phyloP scores from a whole-genome alignment of 2,113 vertebrate genomes.

The Chaenocephalus aceratus region DNA sequence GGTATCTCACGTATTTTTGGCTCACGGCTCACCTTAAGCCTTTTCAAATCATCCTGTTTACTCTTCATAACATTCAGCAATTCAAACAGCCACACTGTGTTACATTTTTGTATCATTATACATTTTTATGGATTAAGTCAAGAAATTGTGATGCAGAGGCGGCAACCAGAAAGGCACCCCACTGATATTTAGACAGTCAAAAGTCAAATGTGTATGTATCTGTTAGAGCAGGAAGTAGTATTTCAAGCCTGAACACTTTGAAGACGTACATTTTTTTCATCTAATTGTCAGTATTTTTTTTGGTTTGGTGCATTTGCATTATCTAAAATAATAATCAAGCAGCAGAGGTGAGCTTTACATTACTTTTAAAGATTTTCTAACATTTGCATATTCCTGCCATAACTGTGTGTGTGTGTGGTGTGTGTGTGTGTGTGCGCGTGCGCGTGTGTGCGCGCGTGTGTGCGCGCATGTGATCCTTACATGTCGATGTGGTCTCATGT shows the following conservation, averaged over 20 bases:
- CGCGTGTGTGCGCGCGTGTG: constrained; percentile 40
- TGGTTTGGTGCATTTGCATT: constrained; percentile 54
- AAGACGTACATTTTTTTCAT: constrained; percentile 33
- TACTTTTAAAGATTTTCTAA: constrained; percentile 61
- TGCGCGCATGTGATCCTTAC: neutral
- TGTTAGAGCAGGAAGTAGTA: constrained; percentile 28
- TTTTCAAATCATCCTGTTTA: constrained; percentile 40
- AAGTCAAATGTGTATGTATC: constrained; percentile 29
- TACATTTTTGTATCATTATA: constrained; percentile 1
- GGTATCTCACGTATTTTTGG: constrained; percentile 49
- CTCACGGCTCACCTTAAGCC: constrained; percentile 54
- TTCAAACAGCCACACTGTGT: constrained; percentile 17
- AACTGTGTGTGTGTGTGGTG: constrained; percentile 61
- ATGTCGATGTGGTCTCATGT: too few relatives aligned
- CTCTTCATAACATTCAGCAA: constrained; percentile 11
- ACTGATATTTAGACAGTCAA: constrained; percentile 29
- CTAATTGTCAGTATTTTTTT: constrained; percentile 32
- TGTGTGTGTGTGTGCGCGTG: constrained; percentile 51
- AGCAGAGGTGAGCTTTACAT: constrained; percentile 48
- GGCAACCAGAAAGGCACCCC: constrained; percentile 11
- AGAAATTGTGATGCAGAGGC: neutral
- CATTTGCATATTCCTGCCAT: constrained; percentile 78
- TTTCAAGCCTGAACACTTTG: constrained; percentile 25
- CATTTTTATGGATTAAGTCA: constrained; percentile 17
- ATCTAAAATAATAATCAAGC: constrained; percentile 62